Evolutionary conservation across 2,113 vertebrate species (phyloP).

Genomic region (Protobothrops mucrosquamatus): DNA sequence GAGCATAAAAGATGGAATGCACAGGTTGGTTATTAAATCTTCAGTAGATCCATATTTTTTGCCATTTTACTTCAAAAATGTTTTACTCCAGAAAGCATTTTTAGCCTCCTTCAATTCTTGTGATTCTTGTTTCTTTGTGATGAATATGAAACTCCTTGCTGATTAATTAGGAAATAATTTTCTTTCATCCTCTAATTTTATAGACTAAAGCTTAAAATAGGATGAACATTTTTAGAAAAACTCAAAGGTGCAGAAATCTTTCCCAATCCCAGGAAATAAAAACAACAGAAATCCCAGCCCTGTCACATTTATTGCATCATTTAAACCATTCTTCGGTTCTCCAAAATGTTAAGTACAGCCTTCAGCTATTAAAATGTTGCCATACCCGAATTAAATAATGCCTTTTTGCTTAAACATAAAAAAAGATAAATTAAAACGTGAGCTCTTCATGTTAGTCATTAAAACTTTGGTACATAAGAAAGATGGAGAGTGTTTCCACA

Average conservation of each 20-base stretch:
- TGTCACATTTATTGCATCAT: neutral
- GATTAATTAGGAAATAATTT: neutral
- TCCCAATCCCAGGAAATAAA: neutral
- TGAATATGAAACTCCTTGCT: neutral
- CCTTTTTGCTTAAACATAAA: neutral
- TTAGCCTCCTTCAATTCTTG: neutral
- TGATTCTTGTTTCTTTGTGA: neutral
- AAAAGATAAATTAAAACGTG: neutral
- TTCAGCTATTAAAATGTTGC: neutral
- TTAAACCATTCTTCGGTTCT: neutral
- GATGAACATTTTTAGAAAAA: neutral
- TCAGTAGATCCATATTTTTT: neutral
- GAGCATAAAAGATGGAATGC: slow-evolving; percentile 93
- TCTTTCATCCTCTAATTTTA: neutral
- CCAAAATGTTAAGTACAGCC: neutral
- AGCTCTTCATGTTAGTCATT: neutral
- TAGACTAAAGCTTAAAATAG: neutral
- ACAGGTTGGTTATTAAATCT: slow-evolving; percentile 77
- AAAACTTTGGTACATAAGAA: neutral
- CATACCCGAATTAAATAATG: neutral
- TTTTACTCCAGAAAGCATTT: neutral
- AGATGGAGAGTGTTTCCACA: neutral
- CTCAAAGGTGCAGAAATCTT: neutral
- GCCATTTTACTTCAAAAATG: neutral
- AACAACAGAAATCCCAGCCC: neutral